These are phyloP conservation scores for Linepithema humile DNA, from an alignment of 1,140 invertebrate species.

Conservation along the genomic window DNA sequence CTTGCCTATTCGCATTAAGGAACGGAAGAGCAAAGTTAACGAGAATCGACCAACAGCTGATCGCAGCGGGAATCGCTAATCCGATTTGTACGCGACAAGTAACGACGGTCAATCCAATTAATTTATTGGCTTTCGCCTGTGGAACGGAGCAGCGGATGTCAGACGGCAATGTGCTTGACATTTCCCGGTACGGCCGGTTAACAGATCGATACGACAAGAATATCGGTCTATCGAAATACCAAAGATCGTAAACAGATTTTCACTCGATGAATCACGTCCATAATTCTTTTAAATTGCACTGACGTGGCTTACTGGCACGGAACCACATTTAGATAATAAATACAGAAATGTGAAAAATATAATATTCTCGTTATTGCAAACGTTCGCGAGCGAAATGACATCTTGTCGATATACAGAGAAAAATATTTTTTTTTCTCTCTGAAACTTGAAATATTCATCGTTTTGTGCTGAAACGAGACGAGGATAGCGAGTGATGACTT, in stretches of 20 bases:
- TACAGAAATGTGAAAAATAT: neutral
- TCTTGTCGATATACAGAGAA: neutral
- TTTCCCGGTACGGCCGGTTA: neutral
- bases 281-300: neutral
- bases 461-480: slow-evolving; percentile 36
- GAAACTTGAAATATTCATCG: slow-evolving; percentile 63
- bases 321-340: neutral
- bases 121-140: slow-evolving; percentile 83
- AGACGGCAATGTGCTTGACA: slow-evolving; percentile 9
- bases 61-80: slow-evolving; percentile 82
- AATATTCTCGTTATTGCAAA: slow-evolving; percentile 1
- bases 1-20: slow-evolving; percentile 61
- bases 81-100: slow-evolving; percentile 82
- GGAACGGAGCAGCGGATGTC: slow-evolving; percentile 23
- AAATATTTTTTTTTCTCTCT: slow-evolving; percentile 24
- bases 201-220: neutral
- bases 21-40: slow-evolving; percentile 33
- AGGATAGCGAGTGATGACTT: neutral
- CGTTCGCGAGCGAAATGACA: neutral
- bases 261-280: neutral
- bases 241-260: neutral
- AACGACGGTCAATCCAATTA: slow-evolving; percentile 83
- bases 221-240: neutral
- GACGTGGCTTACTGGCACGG: neutral
- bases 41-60: slow-evolving; percentile 77